Evolutionary conservation across 1,140 invertebrate genomes (phyloP), one percentile per base, ranked within the genome.

Genomic region (Babylonia areolata): DNA sequence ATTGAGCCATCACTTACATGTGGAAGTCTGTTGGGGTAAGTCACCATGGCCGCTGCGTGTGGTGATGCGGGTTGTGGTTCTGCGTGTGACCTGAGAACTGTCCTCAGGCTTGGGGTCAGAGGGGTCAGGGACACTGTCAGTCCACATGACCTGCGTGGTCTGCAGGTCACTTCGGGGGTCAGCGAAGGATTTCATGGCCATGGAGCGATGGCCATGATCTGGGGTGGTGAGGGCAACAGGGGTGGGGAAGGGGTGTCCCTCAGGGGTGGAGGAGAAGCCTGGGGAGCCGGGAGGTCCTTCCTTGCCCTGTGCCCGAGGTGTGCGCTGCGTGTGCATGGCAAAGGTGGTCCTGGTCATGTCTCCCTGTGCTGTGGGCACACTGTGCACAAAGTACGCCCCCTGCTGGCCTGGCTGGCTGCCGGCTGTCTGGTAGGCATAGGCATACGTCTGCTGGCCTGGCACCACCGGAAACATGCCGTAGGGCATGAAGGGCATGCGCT

Each of bases 1-100:
- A 9, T 28, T 73, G 28, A 73, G 9, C 6, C 28, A 73, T 40
- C 33, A 39, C 39, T 77, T 28, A 39, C 39, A 35, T 40, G 73
- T 77, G 9, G 73, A 46, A 58, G 88, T 87, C 42, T 87, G 77
- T 46, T 87, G 78, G 51, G 89, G 91, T 69, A 91, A 77, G 9
- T 88, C 86, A 20, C 78, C 87, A 69, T 90, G 83, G 12, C 88
- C 88, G 79, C 86, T 88, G 69, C 88, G 87, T 15, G 91, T 89
- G n/a, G 91, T 92, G 11, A 91, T 87, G n/a, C 90, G 81, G n/a
- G 88, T 90, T 31, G 91, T 88, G 37, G 90, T 92, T 84, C 91
- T 91, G 31, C 91, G 79, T 28, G 90, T 91, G 17, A 92, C 89
- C 71, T 90, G 89, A 37, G 90, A 90, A 75, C 90, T 92, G 35